Base-by-base conservation (phyloP, 2,888 invertebrate species). In the Diaphora mendica region DNA sequence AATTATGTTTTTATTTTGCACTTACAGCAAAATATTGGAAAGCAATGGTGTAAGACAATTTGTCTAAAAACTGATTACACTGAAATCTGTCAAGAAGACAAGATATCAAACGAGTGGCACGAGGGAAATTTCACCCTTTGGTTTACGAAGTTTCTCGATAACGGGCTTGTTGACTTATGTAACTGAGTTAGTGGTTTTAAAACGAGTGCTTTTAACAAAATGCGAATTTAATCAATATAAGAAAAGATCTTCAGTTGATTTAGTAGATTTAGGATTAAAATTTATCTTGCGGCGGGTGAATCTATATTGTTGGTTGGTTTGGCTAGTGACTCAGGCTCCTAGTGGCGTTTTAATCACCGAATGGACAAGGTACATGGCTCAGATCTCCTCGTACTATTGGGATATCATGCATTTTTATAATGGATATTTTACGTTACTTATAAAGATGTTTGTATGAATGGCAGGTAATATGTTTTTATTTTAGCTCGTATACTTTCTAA, bases 11-110 rank as follows among this genome's bases (percentile, higher is more conserved):
- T 72, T 74, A 75, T 79, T 83, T 78, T 75, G 75, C 78, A 66
- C 23, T 73, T 70, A 75, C 72, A 39, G 76, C 65, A 72, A 76
- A 72, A 62, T 44, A 64, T 68, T 74, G 68, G 51, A 42, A 71
- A 79, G 80, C 20, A 42, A 70, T 30, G 66, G 33, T 33, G 44
- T 48, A 64, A 81, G 83, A 85, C 82, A 82, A 90, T 90, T 89
- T 89, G 88, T 90, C 90, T 90, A 88, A 89, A 90, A 89, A 87
- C 86, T 88, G 89, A 91, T 91, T 91, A 91, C 89, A 88, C 82
- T 79, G 85, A 85, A 89, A 89, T 89, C 89, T 89, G 91, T 89
- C 91, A 87, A 82, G 86, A 81, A 83, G 88, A 87, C 85, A 87
- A 89, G 88, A 87, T 86, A 86, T 89, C 89, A 88, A 86, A 84